A percentile compares a stretch with the other conserved stretches of the same genome.
phyloP scores from a whole-genome alignment of 2,113 vertebrate genomes.

The Spheniscus mendiculus region DNA sequence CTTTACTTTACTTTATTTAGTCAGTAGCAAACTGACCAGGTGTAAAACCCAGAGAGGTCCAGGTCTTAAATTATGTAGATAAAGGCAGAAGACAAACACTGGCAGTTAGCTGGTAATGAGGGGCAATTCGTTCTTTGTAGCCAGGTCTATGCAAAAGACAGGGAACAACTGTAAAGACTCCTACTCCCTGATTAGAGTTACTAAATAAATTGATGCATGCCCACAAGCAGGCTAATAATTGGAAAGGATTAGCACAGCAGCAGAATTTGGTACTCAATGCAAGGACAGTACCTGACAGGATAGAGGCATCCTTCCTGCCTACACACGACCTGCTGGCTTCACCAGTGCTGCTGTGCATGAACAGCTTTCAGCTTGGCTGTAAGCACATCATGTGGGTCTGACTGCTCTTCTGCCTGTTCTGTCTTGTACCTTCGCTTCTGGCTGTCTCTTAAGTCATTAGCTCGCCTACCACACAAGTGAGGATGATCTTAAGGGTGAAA shows the following conservation, averaged over 20 bases:
- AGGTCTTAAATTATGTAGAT: neutral
- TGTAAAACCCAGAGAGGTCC: neutral
- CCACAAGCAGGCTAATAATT: neutral
- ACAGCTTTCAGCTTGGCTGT: neutral
- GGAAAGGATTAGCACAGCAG: neutral
- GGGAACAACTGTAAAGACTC: neutral
- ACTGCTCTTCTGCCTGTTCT: neutral
- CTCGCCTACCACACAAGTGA: neutral
- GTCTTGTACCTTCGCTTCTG: neutral
- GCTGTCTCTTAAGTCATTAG: neutral
- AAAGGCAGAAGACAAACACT: neutral
- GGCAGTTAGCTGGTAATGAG: neutral
- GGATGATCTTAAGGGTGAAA: neutral
- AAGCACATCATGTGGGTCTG: fast-evolving
- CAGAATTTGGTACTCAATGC: neutral
- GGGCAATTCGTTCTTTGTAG: neutral
- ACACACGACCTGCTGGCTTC: fast-evolving
- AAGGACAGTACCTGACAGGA: neutral
- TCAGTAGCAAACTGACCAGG: neutral
- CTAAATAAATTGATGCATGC: neutral
- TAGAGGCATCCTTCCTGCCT: neutral
- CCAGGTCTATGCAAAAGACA: neutral
- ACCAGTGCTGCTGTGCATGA: neutral
- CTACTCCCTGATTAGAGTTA: neutral
- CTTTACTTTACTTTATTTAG: neutral